Conservation (phyloP, 92 coral and sea anemone species). For the Porites divaricata region DNA sequence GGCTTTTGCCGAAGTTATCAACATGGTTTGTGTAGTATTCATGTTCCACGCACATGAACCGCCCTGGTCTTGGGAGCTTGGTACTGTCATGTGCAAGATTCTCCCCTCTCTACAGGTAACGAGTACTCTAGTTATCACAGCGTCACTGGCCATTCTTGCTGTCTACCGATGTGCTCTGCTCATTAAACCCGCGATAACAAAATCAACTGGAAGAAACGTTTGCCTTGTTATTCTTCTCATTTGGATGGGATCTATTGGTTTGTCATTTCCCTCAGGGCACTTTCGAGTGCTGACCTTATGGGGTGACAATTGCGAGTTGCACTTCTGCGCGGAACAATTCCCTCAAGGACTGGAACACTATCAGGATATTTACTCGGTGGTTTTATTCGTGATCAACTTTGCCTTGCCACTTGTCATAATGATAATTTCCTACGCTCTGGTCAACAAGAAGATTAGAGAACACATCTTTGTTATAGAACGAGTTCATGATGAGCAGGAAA, state of each 20-base stretch:
- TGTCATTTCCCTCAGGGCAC: not conserved
- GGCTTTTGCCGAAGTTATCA: conserved; percentile 5
- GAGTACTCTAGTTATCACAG: not conserved
- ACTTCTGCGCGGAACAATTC: too few species aligned
- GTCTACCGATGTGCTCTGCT: not conserved
- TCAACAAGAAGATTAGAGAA: too few species aligned
- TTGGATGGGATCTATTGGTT: not conserved
- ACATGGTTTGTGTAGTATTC: not conserved
- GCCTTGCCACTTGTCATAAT: too few species aligned
- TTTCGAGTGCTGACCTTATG: not conserved
- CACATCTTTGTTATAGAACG: too few species aligned
- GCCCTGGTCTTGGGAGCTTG: not conserved
- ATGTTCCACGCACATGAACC: not conserved
- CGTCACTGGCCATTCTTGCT: not conserved
- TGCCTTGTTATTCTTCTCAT: not conserved
- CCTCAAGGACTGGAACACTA: too few species aligned
- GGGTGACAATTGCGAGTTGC: not conserved
- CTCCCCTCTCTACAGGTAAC: not conserved
- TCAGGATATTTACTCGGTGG: too few species aligned
- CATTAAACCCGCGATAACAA: not conserved
- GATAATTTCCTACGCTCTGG: too few species aligned
- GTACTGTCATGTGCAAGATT: not conserved
- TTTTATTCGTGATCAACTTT: too few species aligned
- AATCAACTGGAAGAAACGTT: not conserved
- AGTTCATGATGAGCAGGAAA: too few species aligned